Percentiles rank a stretch among this genome's conserved stretches.
Conservation (phyloP, 2,888 invertebrate genomes). For the Frankliniella fusca region DNA sequence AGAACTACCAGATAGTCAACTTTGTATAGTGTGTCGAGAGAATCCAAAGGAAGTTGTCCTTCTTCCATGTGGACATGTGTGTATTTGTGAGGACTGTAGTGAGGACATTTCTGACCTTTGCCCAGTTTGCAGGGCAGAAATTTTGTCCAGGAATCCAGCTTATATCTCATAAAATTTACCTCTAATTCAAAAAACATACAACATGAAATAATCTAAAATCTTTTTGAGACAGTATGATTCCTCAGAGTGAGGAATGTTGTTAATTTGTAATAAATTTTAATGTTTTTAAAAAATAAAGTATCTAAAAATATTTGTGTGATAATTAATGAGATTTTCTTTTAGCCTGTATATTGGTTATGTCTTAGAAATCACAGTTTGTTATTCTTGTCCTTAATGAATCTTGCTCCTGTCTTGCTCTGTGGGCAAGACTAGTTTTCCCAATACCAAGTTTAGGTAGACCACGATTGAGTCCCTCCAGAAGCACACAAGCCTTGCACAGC, state of each 20-base stretch:
- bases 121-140: constrained; percentile 72
- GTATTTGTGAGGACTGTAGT: constrained; percentile 81
- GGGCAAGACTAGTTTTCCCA: constrained; percentile 79
- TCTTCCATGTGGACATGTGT: constrained; percentile 85
- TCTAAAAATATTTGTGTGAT: background rate
- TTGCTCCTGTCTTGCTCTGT: constrained; percentile 55
- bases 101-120: constrained; percentile 66
- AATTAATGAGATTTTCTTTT: background rate
- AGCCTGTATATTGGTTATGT: background rate
- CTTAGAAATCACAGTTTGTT: constrained; percentile 12
- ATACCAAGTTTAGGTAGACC: constrained; percentile 88
- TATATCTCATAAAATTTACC: constrained; percentile 53
- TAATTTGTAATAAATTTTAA: background rate
- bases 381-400: constrained; percentile 43
- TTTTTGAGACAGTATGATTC: background rate
- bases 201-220: background rate
- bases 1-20: constrained; percentile 59
- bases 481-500: constrained; percentile 93
- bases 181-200: background rate
- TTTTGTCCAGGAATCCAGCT: constrained; percentile 67
- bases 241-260: background rate
- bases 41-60: constrained; percentile 69
- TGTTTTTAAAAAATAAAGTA: background rate
- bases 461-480: constrained; percentile 91
- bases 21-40: constrained; percentile 79